Conservation (phyloP, 2,113 vertebrate genomes). For the Lophochroa leadbeateri region DNA sequence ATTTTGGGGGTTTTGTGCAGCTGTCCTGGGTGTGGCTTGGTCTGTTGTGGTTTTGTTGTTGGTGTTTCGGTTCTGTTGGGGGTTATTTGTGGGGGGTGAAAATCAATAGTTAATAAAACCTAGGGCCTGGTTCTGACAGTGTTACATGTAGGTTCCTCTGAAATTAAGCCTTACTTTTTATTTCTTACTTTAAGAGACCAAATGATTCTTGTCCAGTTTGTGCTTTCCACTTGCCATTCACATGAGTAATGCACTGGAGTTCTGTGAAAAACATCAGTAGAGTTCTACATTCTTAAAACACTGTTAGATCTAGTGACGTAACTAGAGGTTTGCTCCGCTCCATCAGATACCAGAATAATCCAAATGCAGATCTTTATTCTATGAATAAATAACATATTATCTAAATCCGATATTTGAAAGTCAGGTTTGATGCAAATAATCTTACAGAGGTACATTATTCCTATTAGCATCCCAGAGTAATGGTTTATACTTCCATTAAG, state of each 20-base stretch:
- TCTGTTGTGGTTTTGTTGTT: too few relatives aligned
- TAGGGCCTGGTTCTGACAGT: neutral
- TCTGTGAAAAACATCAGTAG: neutral
- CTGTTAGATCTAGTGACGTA: neutral
- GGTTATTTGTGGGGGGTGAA: neutral
- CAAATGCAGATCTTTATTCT: neutral
- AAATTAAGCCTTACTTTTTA: neutral
- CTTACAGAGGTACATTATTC: constrained; percentile 63
- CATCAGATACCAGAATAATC: neutral
- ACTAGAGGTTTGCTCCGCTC: neutral
- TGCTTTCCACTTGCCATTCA: neutral
- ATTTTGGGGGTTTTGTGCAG: too few relatives aligned
- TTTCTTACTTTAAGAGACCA: neutral
- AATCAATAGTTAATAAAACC: neutral
- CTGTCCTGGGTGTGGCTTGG: too few relatives aligned
- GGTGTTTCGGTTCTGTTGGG: too few relatives aligned
- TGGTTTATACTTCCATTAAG: neutral
- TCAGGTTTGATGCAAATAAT: neutral
- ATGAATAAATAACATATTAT: neutral
- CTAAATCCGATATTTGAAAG: neutral
- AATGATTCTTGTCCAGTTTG: neutral
- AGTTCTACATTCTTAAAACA: neutral
- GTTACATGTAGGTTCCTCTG: neutral
- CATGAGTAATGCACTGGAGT: neutral
- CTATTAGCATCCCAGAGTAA: neutral